These are phyloP conservation scores for Palythoa grandiflora DNA, from an alignment of 92 coral and sea anemone species.

Conservation along the genomic window DNA sequence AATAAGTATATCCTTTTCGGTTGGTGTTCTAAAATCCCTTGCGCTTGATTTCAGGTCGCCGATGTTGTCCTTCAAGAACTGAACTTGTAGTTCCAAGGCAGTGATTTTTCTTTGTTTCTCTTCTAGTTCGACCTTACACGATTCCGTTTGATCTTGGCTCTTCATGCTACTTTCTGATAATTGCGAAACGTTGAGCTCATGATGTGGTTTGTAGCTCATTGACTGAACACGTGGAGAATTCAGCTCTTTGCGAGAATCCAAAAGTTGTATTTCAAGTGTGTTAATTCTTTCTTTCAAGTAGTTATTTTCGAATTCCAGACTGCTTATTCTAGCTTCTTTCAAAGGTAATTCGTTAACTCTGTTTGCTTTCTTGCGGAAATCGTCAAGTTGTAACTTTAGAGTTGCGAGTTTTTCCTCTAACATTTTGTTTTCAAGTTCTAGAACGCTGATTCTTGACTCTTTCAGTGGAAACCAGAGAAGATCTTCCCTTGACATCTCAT, in stretches of 20 bases:
- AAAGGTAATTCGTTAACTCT: background rate
- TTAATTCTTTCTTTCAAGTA: slow-evolving; percentile 34
- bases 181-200: slow-evolving; percentile 5
- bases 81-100: slow-evolving; percentile 6
- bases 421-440: slow-evolving; percentile 34
- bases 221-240: background rate
- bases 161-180: slow-evolving; percentile 15
- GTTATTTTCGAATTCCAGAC: slow-evolving; percentile 32
- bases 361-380: slow-evolving; percentile 12
- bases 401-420: slow-evolving; percentile 18
- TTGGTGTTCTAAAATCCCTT: background rate
- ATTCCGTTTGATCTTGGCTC: background rate
- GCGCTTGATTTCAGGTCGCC: slow-evolving; percentile 6
- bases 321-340: slow-evolving; percentile 37
- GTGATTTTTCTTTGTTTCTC: slow-evolving; percentile 16
- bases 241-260: slow-evolving; percentile 25
- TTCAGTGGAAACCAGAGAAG: background rate
- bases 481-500: background rate
- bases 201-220: slow-evolving; percentile 8
- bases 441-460: background rate
- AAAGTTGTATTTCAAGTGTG: slow-evolving; percentile 33
- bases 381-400: slow-evolving; percentile 7
- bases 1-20: slow-evolving; percentile 3
- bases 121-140: background rate
- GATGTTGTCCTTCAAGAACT: background rate